These are phyloP conservation scores for Barnardius zonarius DNA, from an alignment of 2,113 vertebrate genomes.

Conservation along the genomic window DNA sequence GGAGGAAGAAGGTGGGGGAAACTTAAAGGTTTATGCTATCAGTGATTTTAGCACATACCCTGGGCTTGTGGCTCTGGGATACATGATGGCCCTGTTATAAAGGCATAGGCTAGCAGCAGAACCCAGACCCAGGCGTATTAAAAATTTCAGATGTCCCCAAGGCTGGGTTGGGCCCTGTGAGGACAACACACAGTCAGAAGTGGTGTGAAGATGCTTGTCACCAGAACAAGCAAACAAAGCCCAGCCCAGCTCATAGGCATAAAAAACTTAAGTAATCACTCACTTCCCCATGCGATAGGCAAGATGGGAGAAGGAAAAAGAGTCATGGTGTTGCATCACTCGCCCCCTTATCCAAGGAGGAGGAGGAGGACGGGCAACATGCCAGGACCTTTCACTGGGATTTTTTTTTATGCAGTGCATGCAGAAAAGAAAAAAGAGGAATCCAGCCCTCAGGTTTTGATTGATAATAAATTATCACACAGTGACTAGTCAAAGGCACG, in stretches of 20 bases:
- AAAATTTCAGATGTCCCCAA: neutral
- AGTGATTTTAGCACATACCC: neutral
- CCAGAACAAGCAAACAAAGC: neutral
- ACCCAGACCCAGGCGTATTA: neutral
- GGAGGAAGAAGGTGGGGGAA: neutral
- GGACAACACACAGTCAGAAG: neutral
- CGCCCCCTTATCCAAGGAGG: neutral
- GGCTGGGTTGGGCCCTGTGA: neutral
- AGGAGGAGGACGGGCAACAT: neutral
- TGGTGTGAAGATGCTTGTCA: neutral
- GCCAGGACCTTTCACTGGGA: conserved; percentile 5
- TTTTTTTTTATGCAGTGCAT: neutral
- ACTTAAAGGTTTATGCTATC: neutral
- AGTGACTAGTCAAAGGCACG: neutral
- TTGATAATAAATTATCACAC: neutral
- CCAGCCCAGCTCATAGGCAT: neutral
- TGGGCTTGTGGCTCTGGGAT: neutral
- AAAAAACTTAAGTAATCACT: neutral
- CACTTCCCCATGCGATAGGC: neutral
- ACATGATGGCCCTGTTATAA: neutral
- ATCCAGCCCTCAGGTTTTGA: neutral
- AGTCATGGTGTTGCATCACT: conserved; percentile 1
- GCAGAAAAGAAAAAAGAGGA: neutral
- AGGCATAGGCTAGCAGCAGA: neutral
- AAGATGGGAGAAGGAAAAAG: neutral